Base-by-base conservation (phyloP, 1,140 invertebrate species). In the Psix sp. region DNA sequence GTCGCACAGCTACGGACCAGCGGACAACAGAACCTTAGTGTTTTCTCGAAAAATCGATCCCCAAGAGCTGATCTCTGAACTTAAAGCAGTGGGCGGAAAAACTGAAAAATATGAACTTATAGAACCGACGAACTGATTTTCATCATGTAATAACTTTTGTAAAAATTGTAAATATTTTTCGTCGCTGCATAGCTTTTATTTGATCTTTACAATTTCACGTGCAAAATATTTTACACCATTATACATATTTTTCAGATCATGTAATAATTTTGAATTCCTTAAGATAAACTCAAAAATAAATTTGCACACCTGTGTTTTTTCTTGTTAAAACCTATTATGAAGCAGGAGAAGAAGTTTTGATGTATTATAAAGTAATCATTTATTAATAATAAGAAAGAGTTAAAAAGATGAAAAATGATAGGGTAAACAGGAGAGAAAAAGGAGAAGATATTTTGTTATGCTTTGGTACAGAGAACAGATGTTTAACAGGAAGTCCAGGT, bases 51-150 rank as follows among this genome's bases (percentile, higher is more conserved):
- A 84, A 70, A 65, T 86, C 21, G 29, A 82, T 11, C 66, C 80
- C 13, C 52, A 59, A 11, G 77, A 78, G 24, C 62, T 87, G 0
- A 48, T 86, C 0, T 21, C 46, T 1, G 80, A 85, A 80, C 31
- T 87, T 1, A 76, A 80, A 33, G 21, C 36, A 29, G 18, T 82
- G 5, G 82, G 83, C 4, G 85, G 84, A 5, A 7, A 17, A 1
- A 82, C 82, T 1, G 77, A 80, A 15, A 85, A 86, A 70, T 86
- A 86, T 45, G 75, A 82, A 46, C 67, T 86, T 6, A 68, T 83
- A 5, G 56, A 79, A 65, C 84, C 85, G 6, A 76, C 76, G 6
- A 14, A 46, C 13, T 59, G 39, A 36, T 11, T 11, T 5, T 24
- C n/a, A n/a, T n/a, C n/a, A n/a, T n/a, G n/a, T n/a, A n/a, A n/a